phyloP scores from a whole-genome alignment of 2,113 vertebrate genomes.

The Oriolus oriolus region DNA sequence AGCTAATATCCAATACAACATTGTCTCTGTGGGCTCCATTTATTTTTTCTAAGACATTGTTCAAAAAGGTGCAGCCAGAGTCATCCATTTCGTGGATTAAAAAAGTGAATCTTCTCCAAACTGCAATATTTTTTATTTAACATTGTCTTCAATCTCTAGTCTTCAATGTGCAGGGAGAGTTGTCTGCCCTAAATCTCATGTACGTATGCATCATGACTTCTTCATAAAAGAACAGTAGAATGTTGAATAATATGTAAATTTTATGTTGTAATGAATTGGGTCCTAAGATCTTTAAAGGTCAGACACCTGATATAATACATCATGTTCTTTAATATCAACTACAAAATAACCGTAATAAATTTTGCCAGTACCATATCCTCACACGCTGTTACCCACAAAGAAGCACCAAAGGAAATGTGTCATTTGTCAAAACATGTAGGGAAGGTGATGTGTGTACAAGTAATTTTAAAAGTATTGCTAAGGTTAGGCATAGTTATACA shows the following conservation, averaged over 20 bases:
- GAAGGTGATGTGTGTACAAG: slow-evolving; percentile 73
- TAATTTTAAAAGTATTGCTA: slow-evolving; percentile 73
- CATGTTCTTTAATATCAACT: slow-evolving; percentile 84
- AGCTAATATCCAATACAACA: background rate
- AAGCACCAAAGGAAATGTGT: slow-evolving; percentile 79
- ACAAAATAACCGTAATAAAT: slow-evolving; percentile 85
- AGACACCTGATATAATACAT: slow-evolving; percentile 84
- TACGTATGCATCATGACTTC: slow-evolving; percentile 67
- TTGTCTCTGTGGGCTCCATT: background rate
- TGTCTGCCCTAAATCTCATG: slow-evolving; percentile 62
- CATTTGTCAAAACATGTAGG: slow-evolving; percentile 79
- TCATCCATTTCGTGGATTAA: slow-evolving; percentile 28
- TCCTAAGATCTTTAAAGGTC: slow-evolving; percentile 85
- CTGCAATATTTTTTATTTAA: slow-evolving; percentile 35
- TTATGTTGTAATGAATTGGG: slow-evolving; percentile 85
- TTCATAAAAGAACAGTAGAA: slow-evolving; percentile 75
- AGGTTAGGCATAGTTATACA: slow-evolving; percentile 66
- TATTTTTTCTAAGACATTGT: background rate
- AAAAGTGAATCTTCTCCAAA: background rate
- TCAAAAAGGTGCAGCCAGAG: background rate
- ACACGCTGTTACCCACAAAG: slow-evolving; percentile 82
- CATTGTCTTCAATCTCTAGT: slow-evolving; percentile 25
- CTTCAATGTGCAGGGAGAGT: slow-evolving; percentile 5
- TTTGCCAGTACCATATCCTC: slow-evolving; percentile 76
- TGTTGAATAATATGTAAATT: slow-evolving; percentile 85